A percentile compares a stretch with the other conserved stretches of the same genome.
Conservation (phyloP, 37 sponge, comb jelly and placozoan genomes). For the Agelas oroides region DNA sequence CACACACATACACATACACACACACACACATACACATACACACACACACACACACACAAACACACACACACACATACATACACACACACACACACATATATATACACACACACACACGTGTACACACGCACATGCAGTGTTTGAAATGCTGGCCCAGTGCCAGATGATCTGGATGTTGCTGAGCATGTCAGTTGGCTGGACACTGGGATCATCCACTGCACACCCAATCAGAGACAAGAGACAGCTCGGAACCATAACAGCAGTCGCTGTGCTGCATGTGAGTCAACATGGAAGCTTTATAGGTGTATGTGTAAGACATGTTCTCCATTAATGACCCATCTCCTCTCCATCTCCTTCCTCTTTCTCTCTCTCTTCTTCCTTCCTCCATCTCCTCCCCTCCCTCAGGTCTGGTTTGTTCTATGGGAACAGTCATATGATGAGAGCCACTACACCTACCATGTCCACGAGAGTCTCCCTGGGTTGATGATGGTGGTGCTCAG, state of each 20-base stretch:
- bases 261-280: conserved; percentile 39
- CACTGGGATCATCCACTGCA: conserved; percentile 38
- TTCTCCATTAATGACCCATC: not conserved
- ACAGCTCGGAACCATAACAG: conserved; percentile 33
- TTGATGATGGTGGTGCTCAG: conserved; percentile 55
- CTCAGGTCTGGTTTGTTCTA: conserved; percentile 50
- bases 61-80: too few relatives aligned
- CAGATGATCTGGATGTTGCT: conserved; percentile 75
- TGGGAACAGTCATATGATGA: conserved; percentile 81
- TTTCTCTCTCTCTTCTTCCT: not conserved
- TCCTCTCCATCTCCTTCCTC: not conserved
- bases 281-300: not conserved
- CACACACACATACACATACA: too few relatives aligned
- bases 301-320: not conserved
- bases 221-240: conserved; percentile 56
- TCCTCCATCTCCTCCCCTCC: not conserved
- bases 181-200: conserved; percentile 74
- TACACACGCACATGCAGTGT: conserved; percentile 11
- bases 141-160: conserved; percentile 70
- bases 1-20: too few relatives aligned
- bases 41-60: too few relatives aligned
- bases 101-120: not conserved
- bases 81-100: not conserved
- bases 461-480: conserved; percentile 64
- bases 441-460: conserved; percentile 74